Percentiles rank a stretch among this genome's conserved stretches.
These are phyloP conservation scores for Dromius quadrimaculatus DNA, from an alignment of 2,888 invertebrate genomes.

Conservation along the genomic window DNA sequence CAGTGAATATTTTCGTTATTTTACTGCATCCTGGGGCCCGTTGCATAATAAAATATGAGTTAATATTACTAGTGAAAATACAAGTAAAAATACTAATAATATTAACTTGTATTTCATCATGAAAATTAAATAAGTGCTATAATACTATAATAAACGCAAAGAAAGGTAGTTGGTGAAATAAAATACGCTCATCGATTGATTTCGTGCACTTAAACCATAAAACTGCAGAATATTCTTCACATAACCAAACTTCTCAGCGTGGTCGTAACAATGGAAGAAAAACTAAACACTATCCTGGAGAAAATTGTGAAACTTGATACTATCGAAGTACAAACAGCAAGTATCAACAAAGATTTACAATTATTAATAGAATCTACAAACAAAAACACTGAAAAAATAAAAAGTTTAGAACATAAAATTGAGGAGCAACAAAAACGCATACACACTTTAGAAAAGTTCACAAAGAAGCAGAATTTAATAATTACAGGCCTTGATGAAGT, in stretches of 20 bases:
- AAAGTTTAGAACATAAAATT: background rate
- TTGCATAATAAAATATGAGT: no score
- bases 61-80: no score
- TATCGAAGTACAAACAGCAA: background rate
- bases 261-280: background rate
- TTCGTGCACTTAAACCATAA: background rate
- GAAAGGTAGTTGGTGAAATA: no score
- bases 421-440: background rate
- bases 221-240: background rate
- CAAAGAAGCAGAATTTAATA: background rate
- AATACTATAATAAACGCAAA: no score
- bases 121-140: no score
- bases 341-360: background rate
- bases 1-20: no score
- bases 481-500: background rate
- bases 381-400: background rate
- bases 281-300: background rate
- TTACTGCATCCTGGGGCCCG: no score
- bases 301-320: background rate
- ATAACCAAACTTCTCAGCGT: background rate
- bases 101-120: no score
- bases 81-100: no score
- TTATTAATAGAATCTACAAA: background rate
- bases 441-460: background rate
- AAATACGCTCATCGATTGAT: no score